Evolutionary conservation across 1,140 invertebrate species (phyloP).

Genomic region (Amphibalanus amphitrite): DNA sequence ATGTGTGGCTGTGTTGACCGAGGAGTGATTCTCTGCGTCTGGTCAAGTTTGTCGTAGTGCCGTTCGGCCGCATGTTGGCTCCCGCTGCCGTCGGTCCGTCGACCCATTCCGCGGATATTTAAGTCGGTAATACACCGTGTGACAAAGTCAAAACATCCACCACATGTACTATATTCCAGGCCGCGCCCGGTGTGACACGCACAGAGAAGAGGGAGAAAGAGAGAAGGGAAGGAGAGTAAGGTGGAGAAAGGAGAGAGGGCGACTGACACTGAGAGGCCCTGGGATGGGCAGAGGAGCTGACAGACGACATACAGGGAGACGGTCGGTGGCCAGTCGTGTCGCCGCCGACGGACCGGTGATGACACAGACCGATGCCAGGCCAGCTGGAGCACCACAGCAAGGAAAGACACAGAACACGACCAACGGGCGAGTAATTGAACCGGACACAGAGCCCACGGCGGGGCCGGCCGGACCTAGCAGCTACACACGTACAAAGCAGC

Average conservation of each 20-base stretch:
- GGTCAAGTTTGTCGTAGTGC: not conserved
- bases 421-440: not conserved
- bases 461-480: not conserved
- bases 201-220: not conserved
- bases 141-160: not conserved
- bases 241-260: too few species aligned
- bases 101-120: not conserved
- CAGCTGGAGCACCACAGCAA: not conserved
- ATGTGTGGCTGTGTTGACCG: not conserved
- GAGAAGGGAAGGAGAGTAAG: not conserved
- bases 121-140: not conserved
- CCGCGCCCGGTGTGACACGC: not conserved
- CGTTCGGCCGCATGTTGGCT: not conserved
- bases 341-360: not conserved
- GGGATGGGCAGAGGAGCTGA: not conserved
- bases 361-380: not conserved
- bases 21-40: too few species aligned
- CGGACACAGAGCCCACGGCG: not conserved
- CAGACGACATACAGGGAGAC: not conserved
- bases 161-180: not conserved
- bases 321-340: too few species aligned
- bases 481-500: constrained; percentile 1
- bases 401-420: not conserved
- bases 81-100: too few species aligned
- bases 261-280: too few species aligned